Percentiles rank a stretch among this genome's conserved stretches.
Conservation (phyloP, 2,113 vertebrate species). For the Apeltes quadracus region DNA sequence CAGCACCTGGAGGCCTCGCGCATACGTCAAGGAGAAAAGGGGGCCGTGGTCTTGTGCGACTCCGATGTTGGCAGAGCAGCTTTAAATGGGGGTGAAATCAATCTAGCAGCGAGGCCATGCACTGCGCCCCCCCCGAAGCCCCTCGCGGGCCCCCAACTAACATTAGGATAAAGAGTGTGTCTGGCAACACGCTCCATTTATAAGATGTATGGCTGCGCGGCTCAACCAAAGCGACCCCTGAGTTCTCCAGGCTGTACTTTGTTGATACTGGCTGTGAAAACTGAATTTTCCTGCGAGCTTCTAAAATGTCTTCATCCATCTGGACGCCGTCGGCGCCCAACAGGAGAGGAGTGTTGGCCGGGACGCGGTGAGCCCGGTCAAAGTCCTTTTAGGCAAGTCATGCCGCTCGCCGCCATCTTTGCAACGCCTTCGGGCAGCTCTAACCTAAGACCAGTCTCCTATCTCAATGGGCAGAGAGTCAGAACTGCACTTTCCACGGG, state of each 20-base stretch:
- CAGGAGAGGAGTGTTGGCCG: conserved; percentile 11
- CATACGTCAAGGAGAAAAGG: background rate
- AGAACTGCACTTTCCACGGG: too few relatives aligned
- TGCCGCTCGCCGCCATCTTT: too few relatives aligned
- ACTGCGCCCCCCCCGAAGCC: background rate
- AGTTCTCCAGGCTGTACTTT: conserved; percentile 1
- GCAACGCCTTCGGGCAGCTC: too few relatives aligned
- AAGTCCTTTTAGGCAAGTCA: too few relatives aligned
- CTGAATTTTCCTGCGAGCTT: conserved; percentile 5
- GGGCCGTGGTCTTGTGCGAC: conserved; percentile 18
- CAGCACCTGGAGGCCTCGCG: background rate
- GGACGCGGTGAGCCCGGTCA: background rate
- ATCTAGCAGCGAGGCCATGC: conserved; percentile 22
- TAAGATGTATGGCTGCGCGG: conserved; percentile 18
- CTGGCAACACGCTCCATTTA: conserved; percentile 25
- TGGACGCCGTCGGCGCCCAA: background rate
- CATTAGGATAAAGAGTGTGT: conserved; percentile 26
- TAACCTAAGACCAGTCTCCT: too few relatives aligned
- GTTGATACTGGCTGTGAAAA: conserved; percentile 26
- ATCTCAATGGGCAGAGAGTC: too few relatives aligned
- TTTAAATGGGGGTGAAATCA: conserved; percentile 26
- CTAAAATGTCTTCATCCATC: conserved; percentile 12
- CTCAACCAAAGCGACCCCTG: conserved; percentile 14
- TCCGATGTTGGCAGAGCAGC: conserved; percentile 36
- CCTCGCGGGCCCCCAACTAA: background rate